Evolutionary conservation across 2,797 vertebrate species (phyloP).

Genomic region (Myotis myotis): DNA sequence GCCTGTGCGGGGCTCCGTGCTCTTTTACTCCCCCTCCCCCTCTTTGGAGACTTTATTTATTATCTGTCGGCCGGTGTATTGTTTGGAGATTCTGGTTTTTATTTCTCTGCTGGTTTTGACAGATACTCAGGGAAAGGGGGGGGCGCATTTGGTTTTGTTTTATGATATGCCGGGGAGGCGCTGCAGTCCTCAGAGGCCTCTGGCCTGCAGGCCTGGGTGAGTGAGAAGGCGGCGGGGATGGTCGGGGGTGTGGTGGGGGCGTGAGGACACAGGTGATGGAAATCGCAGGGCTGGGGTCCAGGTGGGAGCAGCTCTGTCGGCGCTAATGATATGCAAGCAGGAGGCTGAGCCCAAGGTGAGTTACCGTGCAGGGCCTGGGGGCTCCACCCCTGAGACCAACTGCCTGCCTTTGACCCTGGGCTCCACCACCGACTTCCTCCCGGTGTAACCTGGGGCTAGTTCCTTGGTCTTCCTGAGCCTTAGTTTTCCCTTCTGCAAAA

Average conservation of each 20-base stretch:
- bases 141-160: conserved; percentile 79
- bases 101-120: conserved; percentile 79
- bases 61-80: conserved; percentile 77
- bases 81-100: conserved; percentile 79
- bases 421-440: neutral
- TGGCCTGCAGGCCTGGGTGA: neutral
- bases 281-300: neutral
- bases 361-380: accelerated
- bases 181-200: conserved; percentile 43
- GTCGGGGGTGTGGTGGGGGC: neutral
- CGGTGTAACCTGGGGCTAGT: neutral
- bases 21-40: neutral
- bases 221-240: neutral
- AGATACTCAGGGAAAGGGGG: conserved; percentile 63
- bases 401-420: neutral
- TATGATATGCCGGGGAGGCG: conserved; percentile 45
- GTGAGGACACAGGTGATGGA: neutral
- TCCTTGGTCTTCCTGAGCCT: neutral
- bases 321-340: neutral
- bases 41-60: conserved; percentile 77
- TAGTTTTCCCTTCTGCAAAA: conserved; percentile 5
- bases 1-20: neutral
- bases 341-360: accelerated
- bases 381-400: no score
- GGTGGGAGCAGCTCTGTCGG: neutral